Conservation (phyloP, 2,797 vertebrate genomes). For the Argya squamiceps region DNA sequence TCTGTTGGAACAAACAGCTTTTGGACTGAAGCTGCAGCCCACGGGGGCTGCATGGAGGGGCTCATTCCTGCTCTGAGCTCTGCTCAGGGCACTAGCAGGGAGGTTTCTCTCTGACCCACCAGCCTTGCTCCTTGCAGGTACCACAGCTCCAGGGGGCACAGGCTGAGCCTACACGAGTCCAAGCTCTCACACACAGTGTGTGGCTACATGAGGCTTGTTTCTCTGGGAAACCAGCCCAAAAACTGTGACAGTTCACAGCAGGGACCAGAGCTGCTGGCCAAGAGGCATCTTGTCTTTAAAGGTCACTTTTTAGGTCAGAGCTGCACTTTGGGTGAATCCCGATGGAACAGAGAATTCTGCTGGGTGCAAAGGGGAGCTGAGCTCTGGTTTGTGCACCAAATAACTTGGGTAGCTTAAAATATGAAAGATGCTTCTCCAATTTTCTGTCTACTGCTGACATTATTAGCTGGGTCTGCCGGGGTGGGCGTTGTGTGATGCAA, state of each 20-base stretch:
- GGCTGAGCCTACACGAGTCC: rapidly evolving
- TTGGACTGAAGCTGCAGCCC: not conserved
- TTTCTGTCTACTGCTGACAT: not conserved
- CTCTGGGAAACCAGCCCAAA: conserved; percentile 1
- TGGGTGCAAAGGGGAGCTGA: not conserved
- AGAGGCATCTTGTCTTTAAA: not conserved
- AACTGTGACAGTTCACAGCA: not conserved
- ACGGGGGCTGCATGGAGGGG: not conserved
- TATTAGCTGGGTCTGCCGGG: not conserved
- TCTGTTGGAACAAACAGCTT: not conserved
- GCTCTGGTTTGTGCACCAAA: not conserved
- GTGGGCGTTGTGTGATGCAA: not conserved
- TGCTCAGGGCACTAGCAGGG: not conserved
- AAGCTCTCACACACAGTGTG: not conserved
- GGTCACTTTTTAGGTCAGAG: not conserved
- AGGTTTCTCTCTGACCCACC: rapidly evolving
- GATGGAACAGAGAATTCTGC: not conserved
- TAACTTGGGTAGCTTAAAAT: not conserved
- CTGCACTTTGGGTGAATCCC: not conserved
- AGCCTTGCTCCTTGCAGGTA: not conserved
- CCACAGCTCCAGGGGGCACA: not conserved
- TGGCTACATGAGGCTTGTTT: not conserved
- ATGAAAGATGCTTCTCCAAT: not conserved
- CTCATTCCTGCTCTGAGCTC: not conserved
- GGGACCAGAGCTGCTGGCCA: not conserved